Conservation (phyloP, 1,140 invertebrate genomes). For the Bombus confusus region DNA sequence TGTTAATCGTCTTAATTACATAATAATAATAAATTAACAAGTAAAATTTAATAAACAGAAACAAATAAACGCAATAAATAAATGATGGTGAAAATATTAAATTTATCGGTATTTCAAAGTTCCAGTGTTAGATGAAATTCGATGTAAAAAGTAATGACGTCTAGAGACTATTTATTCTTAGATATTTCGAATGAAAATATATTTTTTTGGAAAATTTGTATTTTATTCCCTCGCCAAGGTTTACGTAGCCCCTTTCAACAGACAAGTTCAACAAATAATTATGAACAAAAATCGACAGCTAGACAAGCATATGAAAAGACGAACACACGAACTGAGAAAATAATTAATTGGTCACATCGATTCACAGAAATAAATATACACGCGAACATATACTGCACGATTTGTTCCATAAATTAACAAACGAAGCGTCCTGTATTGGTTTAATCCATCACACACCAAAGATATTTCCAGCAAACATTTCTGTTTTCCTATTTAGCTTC, state of each 20-base stretch:
- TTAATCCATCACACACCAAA: background rate
- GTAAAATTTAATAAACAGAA: background rate
- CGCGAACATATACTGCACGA: background rate
- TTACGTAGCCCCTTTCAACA: background rate
- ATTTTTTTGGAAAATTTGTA: too few species aligned
- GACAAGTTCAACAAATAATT: background rate
- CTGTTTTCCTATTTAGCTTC: too few species aligned
- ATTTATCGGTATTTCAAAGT: background rate
- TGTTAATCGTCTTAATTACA: too few species aligned
- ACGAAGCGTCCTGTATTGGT: conserved; percentile 3
- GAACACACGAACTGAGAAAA: background rate
- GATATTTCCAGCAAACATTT: too few species aligned
- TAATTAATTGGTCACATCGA: background rate
- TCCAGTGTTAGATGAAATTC: too few species aligned
- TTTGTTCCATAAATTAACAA: conserved; percentile 2
- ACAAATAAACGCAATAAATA: background rate
- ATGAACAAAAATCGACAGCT: background rate
- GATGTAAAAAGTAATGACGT: too few species aligned
- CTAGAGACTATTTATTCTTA: too few species aligned
- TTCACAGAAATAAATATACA: conserved; percentile 1
- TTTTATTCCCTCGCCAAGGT: background rate
- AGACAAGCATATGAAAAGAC: background rate
- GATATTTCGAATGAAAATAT: too few species aligned
- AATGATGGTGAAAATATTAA: background rate
- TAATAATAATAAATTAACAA: background rate